phyloP scores from a whole-genome alignment of 2,888 invertebrate genomes.

The Euproctis similis region DNA sequence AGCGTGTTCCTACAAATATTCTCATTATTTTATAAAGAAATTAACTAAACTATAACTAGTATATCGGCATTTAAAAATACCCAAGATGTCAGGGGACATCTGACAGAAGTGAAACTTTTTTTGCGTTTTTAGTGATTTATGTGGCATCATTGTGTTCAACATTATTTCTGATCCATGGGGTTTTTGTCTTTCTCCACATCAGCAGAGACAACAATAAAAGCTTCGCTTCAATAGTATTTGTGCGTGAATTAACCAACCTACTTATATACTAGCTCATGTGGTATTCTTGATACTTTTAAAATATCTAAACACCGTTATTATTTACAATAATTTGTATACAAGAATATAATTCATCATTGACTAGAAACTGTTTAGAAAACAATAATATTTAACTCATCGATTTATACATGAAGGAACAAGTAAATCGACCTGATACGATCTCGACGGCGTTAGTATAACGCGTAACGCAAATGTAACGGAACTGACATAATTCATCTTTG shows the following conservation, averaged over 20 bases:
- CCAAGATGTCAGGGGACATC: too few relatives aligned
- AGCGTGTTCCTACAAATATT: neutral
- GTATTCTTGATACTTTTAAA: constrained; percentile 40
- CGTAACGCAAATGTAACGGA: constrained; percentile 27
- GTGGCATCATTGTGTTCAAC: too few relatives aligned
- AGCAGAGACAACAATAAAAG: too few relatives aligned
- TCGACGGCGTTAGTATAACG: too few relatives aligned
- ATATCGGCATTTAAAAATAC: too few relatives aligned
- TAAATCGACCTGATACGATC: neutral
- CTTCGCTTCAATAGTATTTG: too few relatives aligned
- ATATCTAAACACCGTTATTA: constrained; percentile 49
- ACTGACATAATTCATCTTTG: constrained; percentile 60
- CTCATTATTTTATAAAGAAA: neutral
- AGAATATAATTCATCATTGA: constrained; percentile 55
- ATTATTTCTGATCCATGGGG: too few relatives aligned
- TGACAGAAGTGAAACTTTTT: too few relatives aligned
- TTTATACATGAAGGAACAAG: constrained; percentile 46
- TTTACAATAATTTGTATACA: constrained; percentile 63
- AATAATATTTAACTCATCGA: constrained; percentile 31
- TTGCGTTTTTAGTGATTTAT: too few relatives aligned
- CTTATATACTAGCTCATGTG: constrained; percentile 37
- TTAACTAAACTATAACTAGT: neutral
- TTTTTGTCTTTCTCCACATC: too few relatives aligned
- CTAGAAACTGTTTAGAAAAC: constrained; percentile 65
- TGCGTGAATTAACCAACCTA: constrained; percentile 60